phyloP scores from a whole-genome alignment of 1,140 invertebrate genomes.

The Cydia splendana region DNA sequence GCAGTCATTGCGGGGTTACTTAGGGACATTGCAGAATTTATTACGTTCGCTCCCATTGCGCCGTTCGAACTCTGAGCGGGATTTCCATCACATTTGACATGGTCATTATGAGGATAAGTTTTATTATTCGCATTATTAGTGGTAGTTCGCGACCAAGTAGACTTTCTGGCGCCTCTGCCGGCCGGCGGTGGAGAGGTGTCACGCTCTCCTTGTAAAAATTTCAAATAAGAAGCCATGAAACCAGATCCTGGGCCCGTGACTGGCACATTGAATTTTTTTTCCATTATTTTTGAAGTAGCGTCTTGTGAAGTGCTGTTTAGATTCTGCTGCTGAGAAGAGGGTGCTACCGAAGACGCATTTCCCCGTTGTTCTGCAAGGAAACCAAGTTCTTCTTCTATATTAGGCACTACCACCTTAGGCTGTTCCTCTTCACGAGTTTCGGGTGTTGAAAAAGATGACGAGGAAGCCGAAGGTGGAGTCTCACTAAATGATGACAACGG shows the following conservation, averaged over 20 bases:
- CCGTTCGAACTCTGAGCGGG: slow-evolving; percentile 70
- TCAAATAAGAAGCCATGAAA: slow-evolving; percentile 92
- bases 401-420: slow-evolving; percentile 90
- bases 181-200: slow-evolving; percentile 88
- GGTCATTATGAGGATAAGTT: slow-evolving; percentile 64
- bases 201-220: slow-evolving; percentile 90
- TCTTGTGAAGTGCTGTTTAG: slow-evolving; percentile 75
- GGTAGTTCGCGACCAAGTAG: slow-evolving; percentile 82
- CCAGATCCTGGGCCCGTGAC: slow-evolving; percentile 84
- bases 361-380: slow-evolving; percentile 85
- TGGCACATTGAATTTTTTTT: slow-evolving; percentile 80
- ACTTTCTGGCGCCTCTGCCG: slow-evolving; percentile 83
- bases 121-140: slow-evolving; percentile 71
- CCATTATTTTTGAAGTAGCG: slow-evolving; percentile 75
- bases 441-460: slow-evolving; percentile 77
- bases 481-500: slow-evolving; percentile 82
- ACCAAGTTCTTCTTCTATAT: slow-evolving; percentile 91
- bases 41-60: slow-evolving; percentile 62
- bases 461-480: slow-evolving; percentile 79
- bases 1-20: slow-evolving; percentile 65
- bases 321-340: slow-evolving; percentile 77
- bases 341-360: slow-evolving; percentile 79
- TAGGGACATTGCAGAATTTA: slow-evolving; percentile 63
- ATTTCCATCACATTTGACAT: slow-evolving; percentile 64
- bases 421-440: slow-evolving; percentile 83